phyloP scores from a whole-genome alignment of 2,113 vertebrate species.

The Podocnemis expansa region DNA sequence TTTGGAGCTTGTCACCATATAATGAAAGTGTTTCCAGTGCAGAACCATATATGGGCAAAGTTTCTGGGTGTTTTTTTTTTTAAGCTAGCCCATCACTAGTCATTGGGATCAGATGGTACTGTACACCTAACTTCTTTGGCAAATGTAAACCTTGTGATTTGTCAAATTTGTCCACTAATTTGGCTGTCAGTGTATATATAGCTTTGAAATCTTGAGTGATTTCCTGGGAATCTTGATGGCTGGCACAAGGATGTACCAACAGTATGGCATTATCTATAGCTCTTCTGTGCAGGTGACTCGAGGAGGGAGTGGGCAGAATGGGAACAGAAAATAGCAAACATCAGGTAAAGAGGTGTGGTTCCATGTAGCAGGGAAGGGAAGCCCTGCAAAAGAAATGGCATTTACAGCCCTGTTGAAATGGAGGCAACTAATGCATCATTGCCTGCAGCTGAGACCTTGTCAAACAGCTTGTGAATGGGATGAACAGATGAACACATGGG shows the following conservation, averaged over 20 bases:
- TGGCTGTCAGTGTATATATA: neutral
- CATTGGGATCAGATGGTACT: neutral
- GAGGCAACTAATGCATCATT: neutral
- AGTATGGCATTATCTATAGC: neutral
- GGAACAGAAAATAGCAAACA: accelerated
- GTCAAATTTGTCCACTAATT: neutral
- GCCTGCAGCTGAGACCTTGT: slow-evolving; percentile 45
- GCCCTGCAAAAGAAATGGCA: neutral
- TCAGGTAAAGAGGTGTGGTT: neutral
- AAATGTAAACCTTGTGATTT: neutral
- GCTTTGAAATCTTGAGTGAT: neutral
- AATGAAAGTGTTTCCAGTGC: neutral
- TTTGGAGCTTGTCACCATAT: neutral
- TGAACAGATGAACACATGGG: slow-evolving; percentile 45
- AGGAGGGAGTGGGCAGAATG: neutral
- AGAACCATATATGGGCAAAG: neutral
- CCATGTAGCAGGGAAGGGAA: neutral
- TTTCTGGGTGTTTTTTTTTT: neutral
- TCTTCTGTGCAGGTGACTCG: neutral
- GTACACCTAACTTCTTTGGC: accelerated
- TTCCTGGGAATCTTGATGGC: neutral
- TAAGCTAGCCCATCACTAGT: accelerated
- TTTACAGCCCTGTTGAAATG: neutral
- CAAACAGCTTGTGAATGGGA: neutral
- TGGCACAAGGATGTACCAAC: neutral